A percentile compares a stretch with the other conserved stretches of the same genome.
phyloP scores from a whole-genome alignment of 2,797 vertebrate species.

The Neosalanx taihuensis region DNA sequence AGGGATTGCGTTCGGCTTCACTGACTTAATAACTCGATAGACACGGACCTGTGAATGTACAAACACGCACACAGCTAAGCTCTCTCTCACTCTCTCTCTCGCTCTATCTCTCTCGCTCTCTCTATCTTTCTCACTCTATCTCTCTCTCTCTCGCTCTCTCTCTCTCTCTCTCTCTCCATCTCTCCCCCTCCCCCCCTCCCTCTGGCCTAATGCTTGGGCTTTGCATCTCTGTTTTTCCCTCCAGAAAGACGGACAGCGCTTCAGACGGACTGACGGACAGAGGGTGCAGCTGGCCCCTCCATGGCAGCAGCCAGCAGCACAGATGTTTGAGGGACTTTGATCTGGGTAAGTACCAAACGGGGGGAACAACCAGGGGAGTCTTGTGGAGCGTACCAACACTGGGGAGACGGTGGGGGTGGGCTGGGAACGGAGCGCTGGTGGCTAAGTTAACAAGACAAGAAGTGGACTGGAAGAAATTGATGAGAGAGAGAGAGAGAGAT shows the following conservation, averaged over 20 bases:
- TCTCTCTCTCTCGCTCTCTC: not conserved
- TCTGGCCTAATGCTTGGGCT: not conserved
- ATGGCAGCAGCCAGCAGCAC: conserved; percentile 57
- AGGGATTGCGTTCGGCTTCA: too few species aligned
- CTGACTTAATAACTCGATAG: too few species aligned
- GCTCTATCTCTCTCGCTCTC: too few species aligned
- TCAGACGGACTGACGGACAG: conserved; percentile 45
- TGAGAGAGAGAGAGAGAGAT: conserved; percentile 13
- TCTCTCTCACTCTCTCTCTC: too few species aligned
- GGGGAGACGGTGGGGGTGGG: conserved; percentile 28
- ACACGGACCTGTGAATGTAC: too few species aligned
- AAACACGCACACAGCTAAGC: too few species aligned
- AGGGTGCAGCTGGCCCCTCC: conserved; percentile 65
- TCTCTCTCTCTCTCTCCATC: not conserved
- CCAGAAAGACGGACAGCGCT: conserved; percentile 53
- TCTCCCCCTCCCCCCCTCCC: not conserved
- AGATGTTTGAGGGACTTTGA: conserved; percentile 74
- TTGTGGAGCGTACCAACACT: conserved; percentile 37
- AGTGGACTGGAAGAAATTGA: not conserved
- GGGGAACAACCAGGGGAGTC: conserved; percentile 7
- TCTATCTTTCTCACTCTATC: too few species aligned
- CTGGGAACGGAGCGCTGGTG: not conserved
- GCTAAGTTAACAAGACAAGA: not conserved
- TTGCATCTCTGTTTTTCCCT: conserved; percentile 13
- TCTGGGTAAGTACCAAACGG: conserved; percentile 65